A percentile compares a stretch with the other conserved stretches of the same genome.
Evolutionary conservation across 2,888 invertebrate genomes (phyloP).

Genomic region (Pardosa pseudoannulata): DNA sequence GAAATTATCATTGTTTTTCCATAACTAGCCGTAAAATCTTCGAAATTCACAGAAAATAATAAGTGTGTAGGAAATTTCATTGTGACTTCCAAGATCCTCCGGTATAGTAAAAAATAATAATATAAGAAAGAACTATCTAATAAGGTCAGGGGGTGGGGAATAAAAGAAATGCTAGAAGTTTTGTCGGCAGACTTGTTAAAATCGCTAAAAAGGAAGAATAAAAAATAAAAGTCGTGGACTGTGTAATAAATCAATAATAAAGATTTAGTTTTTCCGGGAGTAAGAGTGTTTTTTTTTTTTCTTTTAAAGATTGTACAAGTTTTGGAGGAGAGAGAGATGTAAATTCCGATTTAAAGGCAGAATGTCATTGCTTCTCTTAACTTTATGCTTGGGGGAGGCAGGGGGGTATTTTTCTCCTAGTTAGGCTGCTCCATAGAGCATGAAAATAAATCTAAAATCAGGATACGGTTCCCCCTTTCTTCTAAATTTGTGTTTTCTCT

Average conservation of each 20-base stretch:
- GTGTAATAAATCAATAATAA: background rate
- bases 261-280: background rate
- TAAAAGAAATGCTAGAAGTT: background rate
- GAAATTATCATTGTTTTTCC: background rate
- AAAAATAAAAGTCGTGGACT: background rate
- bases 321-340: too few relatives aligned
- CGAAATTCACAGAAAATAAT: background rate
- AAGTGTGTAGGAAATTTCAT: background rate
- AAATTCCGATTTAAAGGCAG: too few relatives aligned
- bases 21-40: background rate
- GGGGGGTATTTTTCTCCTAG: too few relatives aligned
- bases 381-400: too few relatives aligned
- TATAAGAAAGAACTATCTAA: too few relatives aligned
- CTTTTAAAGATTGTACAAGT: too few relatives aligned
- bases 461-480: too few relatives aligned
- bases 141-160: background rate
- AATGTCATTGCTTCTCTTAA: too few relatives aligned
- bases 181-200: background rate
- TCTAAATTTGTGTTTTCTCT: too few relatives aligned
- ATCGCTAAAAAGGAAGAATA: background rate
- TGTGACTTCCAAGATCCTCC: background rate
- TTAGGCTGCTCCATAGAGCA: too few relatives aligned
- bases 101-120: background rate
- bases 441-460: too few relatives aligned
- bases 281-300: too few relatives aligned